Conservation (phyloP, 2,888 invertebrate genomes). For the Drosophila histrio region DNA sequence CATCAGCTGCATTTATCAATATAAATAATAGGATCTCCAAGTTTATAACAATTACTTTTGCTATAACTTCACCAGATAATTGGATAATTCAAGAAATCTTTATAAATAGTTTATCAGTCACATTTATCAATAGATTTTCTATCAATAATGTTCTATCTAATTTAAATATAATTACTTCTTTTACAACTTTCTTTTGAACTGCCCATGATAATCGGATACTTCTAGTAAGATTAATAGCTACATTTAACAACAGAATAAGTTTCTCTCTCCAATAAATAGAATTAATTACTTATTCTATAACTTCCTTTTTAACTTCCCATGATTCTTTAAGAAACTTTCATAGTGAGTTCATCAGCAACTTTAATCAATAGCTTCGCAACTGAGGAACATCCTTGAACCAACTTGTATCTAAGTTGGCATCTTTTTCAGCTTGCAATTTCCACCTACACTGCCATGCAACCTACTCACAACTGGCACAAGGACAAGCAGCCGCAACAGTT, state of each 20-base stretch:
- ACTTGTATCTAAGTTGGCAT: conserved; percentile 23
- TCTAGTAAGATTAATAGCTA: too few relatives aligned
- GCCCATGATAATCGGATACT: too few relatives aligned
- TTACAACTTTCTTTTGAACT: neutral
- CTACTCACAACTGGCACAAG: conserved; percentile 68
- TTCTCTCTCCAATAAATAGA: neutral
- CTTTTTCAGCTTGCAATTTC: conserved; percentile 4
- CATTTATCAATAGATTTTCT: too few relatives aligned
- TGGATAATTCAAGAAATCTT: too few relatives aligned
- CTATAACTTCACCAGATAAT: too few relatives aligned
- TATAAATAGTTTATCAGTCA: too few relatives aligned
- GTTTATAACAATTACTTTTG: too few relatives aligned
- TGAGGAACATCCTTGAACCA: conserved; percentile 52
- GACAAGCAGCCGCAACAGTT: conserved; percentile 44
- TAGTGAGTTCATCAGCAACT: neutral
- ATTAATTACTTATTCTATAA: neutral
- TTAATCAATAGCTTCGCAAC: conserved; percentile 1
- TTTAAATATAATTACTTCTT: neutral
- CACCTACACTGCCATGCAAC: conserved; percentile 43
- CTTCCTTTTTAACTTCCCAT: neutral
- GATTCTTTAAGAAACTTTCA: neutral
- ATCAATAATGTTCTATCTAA: too few relatives aligned
- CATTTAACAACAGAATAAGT: too few relatives aligned
- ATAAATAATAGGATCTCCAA: too few relatives aligned
- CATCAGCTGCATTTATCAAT: too few relatives aligned